These are phyloP conservation scores for Aromia moschata DNA, from an alignment of 2,888 invertebrate genomes.

Conservation along the genomic window DNA sequence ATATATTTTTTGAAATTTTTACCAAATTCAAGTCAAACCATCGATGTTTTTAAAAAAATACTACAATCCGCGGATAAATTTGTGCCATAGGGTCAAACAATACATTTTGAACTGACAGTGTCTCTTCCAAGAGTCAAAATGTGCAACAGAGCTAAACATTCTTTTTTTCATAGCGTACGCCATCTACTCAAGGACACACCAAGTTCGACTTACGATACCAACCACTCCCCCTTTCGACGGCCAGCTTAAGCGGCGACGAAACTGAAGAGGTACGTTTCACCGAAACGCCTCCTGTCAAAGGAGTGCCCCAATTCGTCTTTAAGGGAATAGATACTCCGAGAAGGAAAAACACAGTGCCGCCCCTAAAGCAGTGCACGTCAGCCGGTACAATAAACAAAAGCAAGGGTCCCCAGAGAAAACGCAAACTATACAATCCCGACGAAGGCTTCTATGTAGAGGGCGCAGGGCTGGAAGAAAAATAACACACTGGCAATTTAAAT, in stretches of 20 bases:
- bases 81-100: no score
- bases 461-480: no score
- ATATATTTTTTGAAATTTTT: no score
- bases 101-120: no score
- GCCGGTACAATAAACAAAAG: not conserved
- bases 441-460: slow-evolving; percentile 27
- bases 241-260: not conserved
- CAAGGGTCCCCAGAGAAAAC: slow-evolving; percentile 20
- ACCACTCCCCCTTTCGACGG: not conserved
- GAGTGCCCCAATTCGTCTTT: not conserved
- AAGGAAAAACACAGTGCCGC: slow-evolving; percentile 3
- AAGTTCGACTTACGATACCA: slow-evolving; percentile 1
- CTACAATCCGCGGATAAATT: no score
- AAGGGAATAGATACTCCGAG: not conserved
- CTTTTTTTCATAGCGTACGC: slow-evolving; percentile 1
- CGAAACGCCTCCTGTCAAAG: not conserved
- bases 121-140: no score
- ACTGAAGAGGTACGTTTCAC: not conserved
- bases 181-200: not conserved
- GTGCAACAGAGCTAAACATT: no score
- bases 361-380: slow-evolving; percentile 8
- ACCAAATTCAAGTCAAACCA: no score
- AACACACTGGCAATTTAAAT: no score
- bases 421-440: slow-evolving; percentile 36
- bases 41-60: no score